These are phyloP conservation scores for Phalacrocorax pelagicus DNA, from an alignment of 2,113 vertebrate species.

Conservation along the genomic window DNA sequence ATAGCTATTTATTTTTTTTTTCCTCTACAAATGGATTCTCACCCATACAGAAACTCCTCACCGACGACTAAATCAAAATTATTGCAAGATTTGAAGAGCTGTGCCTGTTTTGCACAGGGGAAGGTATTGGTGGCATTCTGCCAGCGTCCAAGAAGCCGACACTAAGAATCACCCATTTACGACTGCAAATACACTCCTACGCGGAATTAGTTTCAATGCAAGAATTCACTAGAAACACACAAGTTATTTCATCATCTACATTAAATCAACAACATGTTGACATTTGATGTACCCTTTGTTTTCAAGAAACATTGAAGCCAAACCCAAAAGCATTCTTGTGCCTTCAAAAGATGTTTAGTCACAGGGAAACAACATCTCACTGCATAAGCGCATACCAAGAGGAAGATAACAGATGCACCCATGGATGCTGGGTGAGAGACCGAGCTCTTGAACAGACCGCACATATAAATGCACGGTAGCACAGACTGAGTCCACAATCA, in stretches of 20 bases:
- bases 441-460: not conserved
- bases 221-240: not conserved
- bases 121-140: not conserved
- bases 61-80: not conserved
- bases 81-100: not conserved
- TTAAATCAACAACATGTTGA: not conserved
- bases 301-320: not conserved
- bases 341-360: not conserved
- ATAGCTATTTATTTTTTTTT: not conserved
- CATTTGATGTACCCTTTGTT: not conserved
- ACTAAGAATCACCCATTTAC: not conserved
- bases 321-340: not conserved
- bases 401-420: not conserved
- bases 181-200: not conserved
- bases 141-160: not conserved
- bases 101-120: not conserved
- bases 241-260: not conserved
- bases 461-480: not conserved
- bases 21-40: not conserved
- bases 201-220: not conserved
- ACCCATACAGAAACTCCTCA: not conserved
- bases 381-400: accelerated
- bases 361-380: not conserved
- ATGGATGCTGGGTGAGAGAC: not conserved
- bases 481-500: accelerated